These are phyloP conservation scores for Drosophila rubida DNA, from an alignment of 2,888 invertebrate species.

Conservation along the genomic window DNA sequence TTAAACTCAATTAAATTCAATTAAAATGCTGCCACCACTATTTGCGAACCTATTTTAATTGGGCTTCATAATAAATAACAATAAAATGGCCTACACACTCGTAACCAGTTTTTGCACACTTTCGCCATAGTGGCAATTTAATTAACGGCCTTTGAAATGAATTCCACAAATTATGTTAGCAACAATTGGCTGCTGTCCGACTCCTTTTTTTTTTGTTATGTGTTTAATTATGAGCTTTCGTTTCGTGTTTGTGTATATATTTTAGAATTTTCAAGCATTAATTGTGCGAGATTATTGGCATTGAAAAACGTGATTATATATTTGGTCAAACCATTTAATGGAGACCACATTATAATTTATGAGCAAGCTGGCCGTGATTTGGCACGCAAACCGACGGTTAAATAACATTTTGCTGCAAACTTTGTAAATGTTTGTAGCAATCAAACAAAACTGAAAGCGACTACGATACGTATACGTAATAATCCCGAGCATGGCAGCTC, in stretches of 20 bases:
- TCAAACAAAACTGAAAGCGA: background rate
- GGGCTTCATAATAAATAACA: background rate
- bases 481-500: background rate
- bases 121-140: slow-evolving; percentile 64
- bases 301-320: slow-evolving; percentile 50
- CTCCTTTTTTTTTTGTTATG: slow-evolving; percentile 29
- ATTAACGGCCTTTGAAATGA: slow-evolving; percentile 51
- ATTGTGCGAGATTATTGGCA: slow-evolving; percentile 16
- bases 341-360: slow-evolving; percentile 52
- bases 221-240: slow-evolving; percentile 45
- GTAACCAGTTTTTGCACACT: slow-evolving; percentile 10
- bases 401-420: slow-evolving; percentile 51
- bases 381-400: slow-evolving; percentile 72
- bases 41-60: background rate
- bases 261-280: slow-evolving; percentile 18
- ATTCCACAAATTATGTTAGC: slow-evolving; percentile 30
- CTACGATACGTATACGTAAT: background rate
- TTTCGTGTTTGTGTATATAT: slow-evolving; percentile 6
- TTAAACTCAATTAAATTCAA: background rate
- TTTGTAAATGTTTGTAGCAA: slow-evolving; percentile 22
- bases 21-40: background rate
- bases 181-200: slow-evolving; percentile 58
- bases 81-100: background rate
- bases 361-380: slow-evolving; percentile 31
- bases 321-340: slow-evolving; percentile 65